Evolutionary conservation across 2,888 invertebrate species (phyloP).

Genomic region (Trachelus tabidus): DNA sequence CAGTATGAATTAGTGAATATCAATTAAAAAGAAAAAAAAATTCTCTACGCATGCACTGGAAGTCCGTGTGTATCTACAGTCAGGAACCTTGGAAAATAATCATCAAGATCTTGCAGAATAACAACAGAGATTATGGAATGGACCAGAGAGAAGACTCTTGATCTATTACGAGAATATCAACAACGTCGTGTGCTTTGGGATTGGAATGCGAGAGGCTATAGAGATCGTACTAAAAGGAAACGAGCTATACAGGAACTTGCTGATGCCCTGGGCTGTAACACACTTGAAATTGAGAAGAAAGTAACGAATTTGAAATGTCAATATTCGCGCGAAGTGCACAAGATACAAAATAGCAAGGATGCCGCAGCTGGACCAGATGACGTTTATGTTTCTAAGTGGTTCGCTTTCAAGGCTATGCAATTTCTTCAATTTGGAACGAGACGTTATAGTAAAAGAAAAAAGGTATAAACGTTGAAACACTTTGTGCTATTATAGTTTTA

Average conservation of each 20-base stretch:
- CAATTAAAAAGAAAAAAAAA: not conserved
- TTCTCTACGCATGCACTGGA: not conserved
- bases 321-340: constrained; percentile 51
- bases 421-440: constrained; percentile 52
- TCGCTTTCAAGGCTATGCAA: constrained; percentile 53
- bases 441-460: constrained; percentile 46
- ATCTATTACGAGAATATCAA: constrained; percentile 48
- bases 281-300: constrained; percentile 51
- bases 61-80: constrained; percentile 29
- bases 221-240: constrained; percentile 46
- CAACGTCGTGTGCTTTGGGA: constrained; percentile 52
- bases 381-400: constrained; percentile 54
- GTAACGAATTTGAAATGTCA: constrained; percentile 53
- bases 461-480: constrained; percentile 8
- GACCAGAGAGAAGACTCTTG: constrained; percentile 52
- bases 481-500: not conserved
- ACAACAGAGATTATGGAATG: constrained; percentile 42
- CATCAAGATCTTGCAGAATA: not conserved
- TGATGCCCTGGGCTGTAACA: constrained; percentile 48
- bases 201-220: constrained; percentile 50
- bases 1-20: not conserved
- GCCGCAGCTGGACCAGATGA: constrained; percentile 46
- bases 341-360: constrained; percentile 50
- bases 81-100: constrained; percentile 30
- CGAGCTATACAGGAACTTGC: constrained; percentile 51